Base-by-base conservation (phyloP, 2,113 vertebrate species). In the Ariopsis seemanni region DNA sequence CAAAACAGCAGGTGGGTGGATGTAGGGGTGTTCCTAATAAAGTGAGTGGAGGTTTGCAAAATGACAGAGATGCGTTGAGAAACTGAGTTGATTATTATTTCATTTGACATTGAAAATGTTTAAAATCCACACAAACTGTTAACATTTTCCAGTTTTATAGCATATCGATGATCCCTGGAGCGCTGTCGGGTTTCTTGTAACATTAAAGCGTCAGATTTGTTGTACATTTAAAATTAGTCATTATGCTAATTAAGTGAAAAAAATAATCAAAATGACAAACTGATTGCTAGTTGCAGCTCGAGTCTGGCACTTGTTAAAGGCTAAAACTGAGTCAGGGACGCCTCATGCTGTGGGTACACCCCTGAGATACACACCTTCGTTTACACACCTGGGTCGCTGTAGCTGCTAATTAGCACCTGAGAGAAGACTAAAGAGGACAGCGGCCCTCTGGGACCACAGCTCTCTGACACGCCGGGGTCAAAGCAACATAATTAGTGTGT, bases 371-470 rank as follows among this genome's bases (percentile, higher is more conserved):
- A 69, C 82, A 57, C 62, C n/a, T 20, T 55, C 2, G 53, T 57
- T 72, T 74, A 84, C 83, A 84, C 83, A 58, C 52, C 53, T 57
- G 83, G n/a, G 25, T 25, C 6, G 18, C 5, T 34, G 1, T 20
- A 42, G 27, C 67, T 74, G 83, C 30, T 84, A 72, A 84, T 84
- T 69, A 74, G 53, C 67, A 69, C 79, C 79, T 82, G 57, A 34
- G 30, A 50, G 50, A 72, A 34, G 27, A 84, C 17, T 55, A 55
- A 84, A 57, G 52, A 55, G 48, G 50, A 55, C n/a, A 9, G 27
- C 0, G 53, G 27, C 18, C 67, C 5, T 30, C n/a, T 34, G 67
- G 83, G 83, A 74, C 34, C 58, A 10, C 17, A 34, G 7, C 82
- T 52, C 15, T 83, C 82, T 42, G 55, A 82, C 57, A 63, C 27